A percentile compares a stretch with the other conserved stretches of the same genome.
These are phyloP conservation scores for Cynaeus angustus DNA, from an alignment of 2,888 invertebrate genomes.

Conservation along the genomic window DNA sequence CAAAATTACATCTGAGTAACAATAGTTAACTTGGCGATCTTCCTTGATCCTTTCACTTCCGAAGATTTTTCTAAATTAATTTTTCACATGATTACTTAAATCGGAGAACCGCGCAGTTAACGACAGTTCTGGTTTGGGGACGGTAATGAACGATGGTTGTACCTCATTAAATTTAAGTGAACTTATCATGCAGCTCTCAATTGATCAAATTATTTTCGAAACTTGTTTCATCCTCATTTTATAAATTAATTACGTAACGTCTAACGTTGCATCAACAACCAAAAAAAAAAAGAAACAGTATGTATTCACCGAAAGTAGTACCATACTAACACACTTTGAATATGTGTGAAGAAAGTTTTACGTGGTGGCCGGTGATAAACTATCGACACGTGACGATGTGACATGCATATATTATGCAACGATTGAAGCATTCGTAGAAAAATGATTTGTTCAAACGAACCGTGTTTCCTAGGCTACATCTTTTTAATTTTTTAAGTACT, in stretches of 20 bases:
- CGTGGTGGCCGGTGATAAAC: slow-evolving; percentile 14
- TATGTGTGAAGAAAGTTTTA: slow-evolving; percentile 28
- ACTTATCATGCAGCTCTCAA: slow-evolving; percentile 33
- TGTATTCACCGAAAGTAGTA: not conserved
- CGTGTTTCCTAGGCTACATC: too few species aligned
- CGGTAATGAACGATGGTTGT: slow-evolving; percentile 18
- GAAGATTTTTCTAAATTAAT: slow-evolving; percentile 1
- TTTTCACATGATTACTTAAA: not conserved
- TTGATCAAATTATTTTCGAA: slow-evolving; percentile 45
- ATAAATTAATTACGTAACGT: slow-evolving; percentile 25
- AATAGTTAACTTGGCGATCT: slow-evolving; percentile 38
- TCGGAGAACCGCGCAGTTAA: not conserved
- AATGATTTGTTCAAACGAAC: too few species aligned
- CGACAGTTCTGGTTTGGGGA: slow-evolving; percentile 14
- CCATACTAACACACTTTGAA: slow-evolving; percentile 41
- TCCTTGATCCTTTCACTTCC: slow-evolving; percentile 47
- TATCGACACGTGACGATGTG: not conserved
- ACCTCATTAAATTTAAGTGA: slow-evolving; percentile 45
- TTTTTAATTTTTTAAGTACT: too few species aligned
- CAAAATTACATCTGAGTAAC: slow-evolving; percentile 33
- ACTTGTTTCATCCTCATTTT: slow-evolving; percentile 34
- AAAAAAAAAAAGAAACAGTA: not conserved
- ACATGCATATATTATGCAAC: slow-evolving; percentile 6
- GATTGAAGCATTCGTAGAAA: too few species aligned
- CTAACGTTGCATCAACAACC: not conserved